Conservation (phyloP, 1,140 invertebrate species). For the Drosophila repleta region DNA sequence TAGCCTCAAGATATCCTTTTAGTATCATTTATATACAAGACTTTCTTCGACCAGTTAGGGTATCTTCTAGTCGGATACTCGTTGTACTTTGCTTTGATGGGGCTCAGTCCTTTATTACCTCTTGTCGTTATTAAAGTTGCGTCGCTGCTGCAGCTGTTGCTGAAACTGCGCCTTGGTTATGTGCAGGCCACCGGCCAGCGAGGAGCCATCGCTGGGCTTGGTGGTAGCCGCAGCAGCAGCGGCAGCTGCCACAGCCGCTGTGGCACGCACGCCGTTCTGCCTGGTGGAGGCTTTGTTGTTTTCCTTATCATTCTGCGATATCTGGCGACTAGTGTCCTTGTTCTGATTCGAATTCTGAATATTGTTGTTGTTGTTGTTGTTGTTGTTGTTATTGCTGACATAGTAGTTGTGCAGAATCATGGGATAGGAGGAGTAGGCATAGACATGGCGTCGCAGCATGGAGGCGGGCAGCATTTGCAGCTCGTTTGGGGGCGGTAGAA, state of each 20-base stretch:
- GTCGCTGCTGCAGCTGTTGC: conserved; percentile 74
- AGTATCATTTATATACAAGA: too few relatives aligned
- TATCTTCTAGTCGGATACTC: too few relatives aligned
- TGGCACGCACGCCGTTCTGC: conserved; percentile 65
- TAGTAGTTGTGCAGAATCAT: conserved; percentile 71
- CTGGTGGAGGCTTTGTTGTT: conserved; percentile 42
- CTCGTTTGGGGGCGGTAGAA: conserved; percentile 90
- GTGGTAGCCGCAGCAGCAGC: conserved; percentile 42
- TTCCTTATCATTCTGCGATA: conserved; percentile 21
- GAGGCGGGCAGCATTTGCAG: conserved; percentile 85
- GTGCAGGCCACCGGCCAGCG: conserved; percentile 66
- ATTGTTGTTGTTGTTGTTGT: conserved; percentile 40
- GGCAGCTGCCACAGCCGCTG: conserved; percentile 51
- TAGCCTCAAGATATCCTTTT: too few relatives aligned
- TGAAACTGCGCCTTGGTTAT: conserved; percentile 81
- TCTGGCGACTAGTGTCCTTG: conserved; percentile 28
- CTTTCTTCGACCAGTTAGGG: too few relatives aligned
- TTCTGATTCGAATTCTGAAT: conserved; percentile 15
- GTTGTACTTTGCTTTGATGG: too few relatives aligned
- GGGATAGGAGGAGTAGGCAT: conserved; percentile 80
- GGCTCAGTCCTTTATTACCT: conserved; percentile 61
- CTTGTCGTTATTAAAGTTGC: conserved; percentile 47
- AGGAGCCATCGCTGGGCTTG: conserved; percentile 49
- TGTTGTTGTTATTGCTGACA: conserved; percentile 29
- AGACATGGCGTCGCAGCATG: conserved; percentile 71